Percentiles rank a stretch among this genome's conserved stretches.
Conservation (phyloP, 1,140 invertebrate species). For the Lerema accius region DNA sequence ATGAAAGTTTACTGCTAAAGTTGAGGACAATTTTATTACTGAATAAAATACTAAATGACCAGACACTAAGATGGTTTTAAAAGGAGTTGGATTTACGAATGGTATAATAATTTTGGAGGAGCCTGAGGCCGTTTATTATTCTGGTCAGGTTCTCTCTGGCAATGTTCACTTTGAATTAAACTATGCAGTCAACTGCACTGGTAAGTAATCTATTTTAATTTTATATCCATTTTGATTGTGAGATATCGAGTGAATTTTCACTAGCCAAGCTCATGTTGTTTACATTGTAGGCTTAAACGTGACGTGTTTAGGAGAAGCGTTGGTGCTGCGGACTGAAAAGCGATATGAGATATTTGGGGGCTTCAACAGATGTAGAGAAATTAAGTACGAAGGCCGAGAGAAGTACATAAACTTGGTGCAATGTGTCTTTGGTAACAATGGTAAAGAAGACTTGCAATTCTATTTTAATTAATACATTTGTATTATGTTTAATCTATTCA, state of each 20-base stretch:
- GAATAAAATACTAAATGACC: too few relatives aligned
- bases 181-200: slow-evolving; percentile 40
- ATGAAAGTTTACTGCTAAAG: too few relatives aligned
- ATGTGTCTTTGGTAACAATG: slow-evolving; percentile 40
- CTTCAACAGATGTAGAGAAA: slow-evolving; percentile 25
- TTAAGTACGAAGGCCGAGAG: slow-evolving; percentile 47
- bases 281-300: too few relatives aligned
- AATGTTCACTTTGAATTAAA: slow-evolving; percentile 48
- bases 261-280: too few relatives aligned
- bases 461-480: too few relatives aligned
- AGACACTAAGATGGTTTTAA: slow-evolving; percentile 8
- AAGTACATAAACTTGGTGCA: slow-evolving; percentile 48
- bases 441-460: slow-evolving; percentile 30
- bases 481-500: too few relatives aligned
- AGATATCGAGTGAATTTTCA: too few relatives aligned
- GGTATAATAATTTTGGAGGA: slow-evolving; percentile 46
- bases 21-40: too few relatives aligned
- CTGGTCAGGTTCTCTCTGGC: slow-evolving; percentile 54
- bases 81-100: slow-evolving; percentile 19
- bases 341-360: slow-evolving; percentile 43
- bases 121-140: slow-evolving; percentile 47
- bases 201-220: slow-evolving; percentile 37
- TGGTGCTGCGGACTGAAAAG: slow-evolving; percentile 47
- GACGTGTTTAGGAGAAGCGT: slow-evolving; percentile 48
- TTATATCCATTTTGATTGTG: too few relatives aligned